Evolutionary conservation across 2,888 invertebrate genomes (phyloP), one percentile per base, ranked within the genome.

Genomic region (Drosophila fulvimacula): DNA sequence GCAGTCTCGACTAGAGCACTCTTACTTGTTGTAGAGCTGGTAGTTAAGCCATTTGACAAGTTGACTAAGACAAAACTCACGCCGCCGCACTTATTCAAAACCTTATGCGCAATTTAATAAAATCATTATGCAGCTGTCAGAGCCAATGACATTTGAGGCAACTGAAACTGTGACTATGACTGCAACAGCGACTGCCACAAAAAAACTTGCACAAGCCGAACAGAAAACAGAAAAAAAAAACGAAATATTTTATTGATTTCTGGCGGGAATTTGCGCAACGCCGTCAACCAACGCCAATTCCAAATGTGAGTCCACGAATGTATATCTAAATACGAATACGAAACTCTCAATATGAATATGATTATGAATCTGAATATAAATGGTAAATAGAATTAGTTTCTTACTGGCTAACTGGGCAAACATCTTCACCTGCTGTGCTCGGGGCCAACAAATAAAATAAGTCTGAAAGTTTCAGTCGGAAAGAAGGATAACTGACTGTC

Each of bases 121-220:
- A 81, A 83, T 86, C 86, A 83, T 83, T 79, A 83, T 86, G 86
- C 83, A 79, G 69, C 70, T 77, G 86, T 83, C 86, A 79, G 55
- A 83, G 69, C 68, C 68, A 73, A 86, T 81, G 83, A 75, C 81
- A 83, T 73, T 77, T 72, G 73, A 76, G 79, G 73, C 76, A 71
- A 78, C 79, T 69, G 55, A 63, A 32, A 32, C 53, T 24, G 58
- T 58, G 34, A 27, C 53, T 27, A 52, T 61, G 41, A 52, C 48
- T 59, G 76, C 77, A 48, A 76, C 48, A 24, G 71, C 21, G 42
- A 60, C 64, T 64, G 38, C 41, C 55, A 55, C 68, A 51, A 38
- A 52, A 34, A 41, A 66, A 62, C 56, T 62, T 73, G 59, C 66
- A 63, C 49, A 73, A 64, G 55, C 48, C 24, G 38, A 38, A 38